Base-by-base conservation (phyloP, 2,888 invertebrate species). In the Pasiphila rectangulata region DNA sequence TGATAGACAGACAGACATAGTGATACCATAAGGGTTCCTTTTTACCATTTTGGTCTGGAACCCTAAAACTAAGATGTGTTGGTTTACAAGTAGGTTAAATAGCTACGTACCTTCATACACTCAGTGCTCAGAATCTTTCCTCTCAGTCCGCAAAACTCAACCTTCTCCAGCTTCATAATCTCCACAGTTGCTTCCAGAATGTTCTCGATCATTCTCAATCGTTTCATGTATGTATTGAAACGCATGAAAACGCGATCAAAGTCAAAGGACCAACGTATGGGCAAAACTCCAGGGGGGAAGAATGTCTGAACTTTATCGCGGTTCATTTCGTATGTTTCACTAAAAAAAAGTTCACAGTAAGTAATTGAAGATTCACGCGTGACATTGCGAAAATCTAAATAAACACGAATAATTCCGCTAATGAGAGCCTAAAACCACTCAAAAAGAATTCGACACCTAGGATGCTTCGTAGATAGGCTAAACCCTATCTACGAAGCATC, bases 161-260 rank as follows among this genome's bases (percentile, higher is more conserved):
- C 92, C 72, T 95, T 96, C 76, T 98, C 98, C 51, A 98, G 77
- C 72, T 96, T 97, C 30, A 92, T 81, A 75, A 96, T 96, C 72
- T 98, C 97, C 1, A 93, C 85, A 0, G 94, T 94, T 0, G 94
- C 93, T 27, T 92, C 91, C 56, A 97, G 92, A 54, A 98, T 90
- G 1, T 87, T 83, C 79, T 94, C 87, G 3, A 96, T 90, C 65
- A 93, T 89, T 38, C 83, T 79, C 1, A 96, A 78, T 5, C 95
- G 87, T 9, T 91, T 83, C 43, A 92, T 81, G 68, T 93, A 95
- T 1, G 88, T 71, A 45, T 92, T 90, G 44, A 93, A 89, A 3
- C 95, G 81, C 69, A 90, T 87, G 64, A 96, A 95, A 3, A 95
- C 92, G 9, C 92, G 89, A 30, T 92, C 90, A 3, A 92, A 91